Percentiles rank a stretch among this genome's conserved stretches.
These are phyloP conservation scores for Pomatorhinus ruficollis DNA, from an alignment of 2,113 vertebrate species.

Conservation along the genomic window DNA sequence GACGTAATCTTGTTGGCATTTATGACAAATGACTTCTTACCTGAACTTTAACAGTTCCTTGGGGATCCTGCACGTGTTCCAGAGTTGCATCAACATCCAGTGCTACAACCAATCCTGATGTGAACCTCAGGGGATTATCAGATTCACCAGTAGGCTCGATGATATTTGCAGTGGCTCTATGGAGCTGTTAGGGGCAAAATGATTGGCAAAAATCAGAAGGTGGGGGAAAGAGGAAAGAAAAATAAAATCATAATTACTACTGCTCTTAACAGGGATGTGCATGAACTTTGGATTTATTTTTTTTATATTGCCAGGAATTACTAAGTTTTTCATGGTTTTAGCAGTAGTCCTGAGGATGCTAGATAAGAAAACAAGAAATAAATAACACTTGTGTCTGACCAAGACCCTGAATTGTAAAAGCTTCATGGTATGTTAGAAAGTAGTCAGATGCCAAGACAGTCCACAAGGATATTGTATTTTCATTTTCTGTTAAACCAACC, in stretches of 20 bases:
- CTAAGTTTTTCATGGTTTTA: not conserved
- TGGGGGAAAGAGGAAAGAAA: not conserved
- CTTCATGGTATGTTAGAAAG: not conserved
- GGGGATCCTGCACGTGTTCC: constrained; percentile 91
- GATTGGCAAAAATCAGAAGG: not conserved
- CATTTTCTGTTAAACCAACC: constrained; percentile 67
- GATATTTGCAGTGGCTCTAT: constrained; percentile 88
- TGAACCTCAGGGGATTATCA: constrained; percentile 93
- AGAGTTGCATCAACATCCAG: constrained; percentile 93
- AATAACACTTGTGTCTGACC: not conserved
- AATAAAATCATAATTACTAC: fast-evolving
- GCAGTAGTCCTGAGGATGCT: not conserved
- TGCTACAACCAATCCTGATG: constrained; percentile 90
- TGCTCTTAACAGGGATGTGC: not conserved
- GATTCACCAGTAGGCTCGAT: constrained; percentile 95
- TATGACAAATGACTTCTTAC: constrained; percentile 54
- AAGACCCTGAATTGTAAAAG: not conserved
- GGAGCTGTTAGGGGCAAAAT: constrained; percentile 74
- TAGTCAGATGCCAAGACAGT: not conserved
- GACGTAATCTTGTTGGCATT: not conserved
- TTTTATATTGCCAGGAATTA: not conserved
- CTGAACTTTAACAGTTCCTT: constrained; percentile 92
- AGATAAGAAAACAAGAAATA: not conserved
- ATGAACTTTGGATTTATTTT: not conserved
- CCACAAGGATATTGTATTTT: not conserved